These are phyloP conservation scores for Pantherophis guttatus DNA, from an alignment of 2,113 vertebrate genomes.

Conservation along the genomic window DNA sequence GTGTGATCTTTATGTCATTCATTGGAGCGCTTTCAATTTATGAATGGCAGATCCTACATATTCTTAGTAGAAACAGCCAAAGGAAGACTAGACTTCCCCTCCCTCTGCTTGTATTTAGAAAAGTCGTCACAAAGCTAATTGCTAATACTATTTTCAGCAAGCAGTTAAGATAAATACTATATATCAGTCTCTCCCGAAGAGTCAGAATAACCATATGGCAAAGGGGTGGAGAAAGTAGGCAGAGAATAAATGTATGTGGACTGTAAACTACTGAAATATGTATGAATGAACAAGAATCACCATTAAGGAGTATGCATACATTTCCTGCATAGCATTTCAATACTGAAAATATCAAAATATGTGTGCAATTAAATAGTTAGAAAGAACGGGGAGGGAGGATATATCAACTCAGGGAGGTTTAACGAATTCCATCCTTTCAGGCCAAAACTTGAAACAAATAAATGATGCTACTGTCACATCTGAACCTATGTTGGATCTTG, in stretches of 20 bases:
- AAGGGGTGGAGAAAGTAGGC: constrained; percentile 24
- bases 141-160: constrained; percentile 20
- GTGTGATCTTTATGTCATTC: constrained; percentile 16
- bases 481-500: not conserved
- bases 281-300: constrained; percentile 20
- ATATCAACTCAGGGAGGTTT: not conserved
- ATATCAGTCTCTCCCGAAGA: constrained; percentile 7
- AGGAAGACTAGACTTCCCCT: not conserved
- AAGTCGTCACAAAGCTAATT: constrained; percentile 14
- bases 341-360: not conserved
- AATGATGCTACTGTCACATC: not conserved
- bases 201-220: constrained; percentile 31
- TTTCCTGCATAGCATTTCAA: not conserved
- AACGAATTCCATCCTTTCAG: not conserved
- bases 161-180: constrained; percentile 10
- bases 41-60: constrained; percentile 26
- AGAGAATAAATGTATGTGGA: constrained; percentile 16
- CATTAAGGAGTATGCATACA: not conserved
- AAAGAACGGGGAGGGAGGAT: not conserved
- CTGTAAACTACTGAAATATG: constrained; percentile 13
- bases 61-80: constrained; percentile 12
- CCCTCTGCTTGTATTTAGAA: constrained; percentile 5
- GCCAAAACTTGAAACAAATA: not conserved
- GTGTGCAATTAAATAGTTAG: not conserved
- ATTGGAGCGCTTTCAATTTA: constrained; percentile 11